Conservation (phyloP, 2,113 vertebrate genomes). For the Oreochromis niloticus region DNA sequence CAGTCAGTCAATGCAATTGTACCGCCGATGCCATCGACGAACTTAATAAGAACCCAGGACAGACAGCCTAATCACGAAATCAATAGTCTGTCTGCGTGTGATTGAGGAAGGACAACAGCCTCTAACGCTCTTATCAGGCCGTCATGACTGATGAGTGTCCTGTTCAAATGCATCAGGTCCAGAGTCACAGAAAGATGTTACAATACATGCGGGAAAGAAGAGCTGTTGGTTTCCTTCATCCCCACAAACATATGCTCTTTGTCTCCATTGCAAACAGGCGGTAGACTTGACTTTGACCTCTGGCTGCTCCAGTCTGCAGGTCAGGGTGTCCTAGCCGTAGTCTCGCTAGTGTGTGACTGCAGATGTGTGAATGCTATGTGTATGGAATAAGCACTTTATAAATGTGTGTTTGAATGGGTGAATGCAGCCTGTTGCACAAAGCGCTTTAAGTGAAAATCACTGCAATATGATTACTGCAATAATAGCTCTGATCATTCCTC, state of each 20-base stretch:
- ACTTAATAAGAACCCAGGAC: constrained; percentile 42
- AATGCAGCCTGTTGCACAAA: neutral
- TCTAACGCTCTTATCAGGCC: neutral
- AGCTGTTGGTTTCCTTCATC: neutral
- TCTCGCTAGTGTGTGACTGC: neutral
- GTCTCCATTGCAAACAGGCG: neutral
- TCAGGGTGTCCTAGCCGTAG: neutral
- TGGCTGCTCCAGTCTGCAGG: neutral
- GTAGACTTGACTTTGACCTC: neutral
- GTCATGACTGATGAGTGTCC: constrained; percentile 7
- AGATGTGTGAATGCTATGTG: neutral
- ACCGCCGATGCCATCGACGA: constrained; percentile 28
- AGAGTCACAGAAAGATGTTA: neutral
- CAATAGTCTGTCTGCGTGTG: constrained; percentile 49
- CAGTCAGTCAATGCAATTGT: neutral
- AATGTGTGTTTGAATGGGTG: neutral
- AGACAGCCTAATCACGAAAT: constrained; percentile 58
- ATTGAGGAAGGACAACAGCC: constrained; percentile 22
- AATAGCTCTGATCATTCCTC: neutral
- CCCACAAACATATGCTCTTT: neutral
- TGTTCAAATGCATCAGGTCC: neutral
- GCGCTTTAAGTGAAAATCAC: neutral
- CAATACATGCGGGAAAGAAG: neutral
- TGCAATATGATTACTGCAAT: neutral
- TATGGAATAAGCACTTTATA: neutral